Percentiles rank a stretch among this genome's conserved stretches.
Evolutionary conservation across 2,888 invertebrate species (phyloP).

Genomic region (Oasisia sp.): DNA sequence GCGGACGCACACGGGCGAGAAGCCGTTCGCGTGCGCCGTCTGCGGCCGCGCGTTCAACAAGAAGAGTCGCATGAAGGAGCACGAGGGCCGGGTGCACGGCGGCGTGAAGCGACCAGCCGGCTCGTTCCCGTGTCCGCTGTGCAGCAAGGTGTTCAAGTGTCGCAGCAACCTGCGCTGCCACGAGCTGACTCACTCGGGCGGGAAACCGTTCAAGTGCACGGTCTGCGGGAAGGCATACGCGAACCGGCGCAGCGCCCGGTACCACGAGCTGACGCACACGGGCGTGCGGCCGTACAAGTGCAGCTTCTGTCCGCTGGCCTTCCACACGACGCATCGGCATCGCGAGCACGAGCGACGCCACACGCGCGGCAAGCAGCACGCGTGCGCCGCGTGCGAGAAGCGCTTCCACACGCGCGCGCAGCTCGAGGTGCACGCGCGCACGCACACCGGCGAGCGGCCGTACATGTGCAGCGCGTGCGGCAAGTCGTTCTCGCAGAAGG

Average conservation of each 20-base stretch:
- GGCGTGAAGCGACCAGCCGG: neutral
- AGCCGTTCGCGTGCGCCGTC: neutral
- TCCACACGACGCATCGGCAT: neutral
- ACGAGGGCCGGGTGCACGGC: neutral
- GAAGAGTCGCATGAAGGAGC: neutral
- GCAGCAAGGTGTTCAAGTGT: neutral
- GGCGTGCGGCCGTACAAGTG: neutral
- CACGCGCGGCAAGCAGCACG: slow-evolving; percentile 10
- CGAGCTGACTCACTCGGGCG: neutral
- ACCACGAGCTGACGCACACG: slow-evolving; percentile 8
- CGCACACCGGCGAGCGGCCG: neutral
- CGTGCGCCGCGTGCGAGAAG: neutral
- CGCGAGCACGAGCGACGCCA: neutral
- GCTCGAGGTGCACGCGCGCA: neutral
- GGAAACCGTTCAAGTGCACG: neutral
- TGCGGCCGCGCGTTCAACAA: neutral
- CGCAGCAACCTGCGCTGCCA: neutral
- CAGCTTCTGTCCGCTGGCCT: neutral
- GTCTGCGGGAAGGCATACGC: neutral
- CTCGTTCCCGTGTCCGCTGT: neutral
- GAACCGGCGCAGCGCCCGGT: neutral
- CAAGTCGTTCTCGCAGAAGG: neutral
- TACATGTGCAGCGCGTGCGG: neutral
- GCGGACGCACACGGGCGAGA: neutral
- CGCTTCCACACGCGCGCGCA: neutral